A percentile compares a stretch with the other conserved stretches of the same genome.
These are phyloP conservation scores for Paraplagusia blochii DNA, from an alignment of 2,113 vertebrate species.

Conservation along the genomic window DNA sequence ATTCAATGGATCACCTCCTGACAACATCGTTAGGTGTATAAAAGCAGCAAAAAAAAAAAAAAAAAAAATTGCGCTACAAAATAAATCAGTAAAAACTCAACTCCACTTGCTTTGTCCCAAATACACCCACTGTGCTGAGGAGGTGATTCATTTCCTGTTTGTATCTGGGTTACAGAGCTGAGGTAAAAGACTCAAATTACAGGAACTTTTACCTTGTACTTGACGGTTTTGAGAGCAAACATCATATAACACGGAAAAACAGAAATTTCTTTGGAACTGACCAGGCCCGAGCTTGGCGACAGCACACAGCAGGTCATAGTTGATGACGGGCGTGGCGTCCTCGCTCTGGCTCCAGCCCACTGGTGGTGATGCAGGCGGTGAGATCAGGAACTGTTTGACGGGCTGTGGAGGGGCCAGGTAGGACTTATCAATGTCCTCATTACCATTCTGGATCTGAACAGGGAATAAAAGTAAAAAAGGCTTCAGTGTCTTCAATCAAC, in stretches of 20 bases:
- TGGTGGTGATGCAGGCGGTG: conserved; percentile 90
- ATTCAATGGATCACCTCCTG: conserved; percentile 1
- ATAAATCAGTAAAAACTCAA: conserved; percentile 4
- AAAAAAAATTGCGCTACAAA: not conserved
- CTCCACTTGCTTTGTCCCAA: conserved; percentile 6
- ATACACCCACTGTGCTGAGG: conserved; percentile 9
- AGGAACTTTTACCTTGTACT: not conserved
- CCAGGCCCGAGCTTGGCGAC: conserved; percentile 96
- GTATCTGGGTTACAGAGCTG: conserved; percentile 1
- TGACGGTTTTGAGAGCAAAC: not conserved
- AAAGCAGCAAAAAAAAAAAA: not conserved
- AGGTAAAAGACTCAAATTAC: conserved; percentile 3
- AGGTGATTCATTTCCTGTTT: conserved; percentile 25
- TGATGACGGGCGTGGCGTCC: conserved; percentile 89
- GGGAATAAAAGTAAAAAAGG: not conserved
- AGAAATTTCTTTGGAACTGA: conserved; percentile 49
- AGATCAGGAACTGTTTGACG: conserved; percentile 95
- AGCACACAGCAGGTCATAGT: conserved; percentile 95
- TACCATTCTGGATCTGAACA: conserved; percentile 81
- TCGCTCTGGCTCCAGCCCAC: conserved; percentile 96
- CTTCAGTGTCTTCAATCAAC: too few species aligned
- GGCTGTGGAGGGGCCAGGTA: conserved; percentile 92
- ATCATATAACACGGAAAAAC: not conserved
- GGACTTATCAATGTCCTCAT: conserved; percentile 85
- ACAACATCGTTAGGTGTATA: conserved; percentile 2